phyloP scores from a whole-genome alignment of 1,140 invertebrate genomes.

The Brachionus rubens region DNA sequence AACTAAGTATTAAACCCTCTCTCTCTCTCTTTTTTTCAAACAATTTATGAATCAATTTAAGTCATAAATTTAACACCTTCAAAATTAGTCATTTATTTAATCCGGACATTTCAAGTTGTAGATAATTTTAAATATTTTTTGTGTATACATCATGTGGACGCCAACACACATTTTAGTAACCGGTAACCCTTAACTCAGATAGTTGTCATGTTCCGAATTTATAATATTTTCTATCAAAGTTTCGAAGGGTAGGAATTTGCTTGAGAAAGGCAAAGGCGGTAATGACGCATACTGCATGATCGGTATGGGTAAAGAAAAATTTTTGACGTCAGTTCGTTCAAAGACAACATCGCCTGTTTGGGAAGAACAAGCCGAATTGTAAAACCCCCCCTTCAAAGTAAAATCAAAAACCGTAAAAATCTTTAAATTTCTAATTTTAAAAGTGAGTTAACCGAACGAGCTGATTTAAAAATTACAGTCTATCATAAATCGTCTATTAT shows the following conservation, averaged over 20 bases:
- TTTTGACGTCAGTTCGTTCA: conserved; percentile 33
- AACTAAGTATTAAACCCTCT: no score
- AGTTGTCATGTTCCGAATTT: neutral
- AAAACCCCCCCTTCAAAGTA: no score
- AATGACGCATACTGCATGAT: conserved; percentile 46
- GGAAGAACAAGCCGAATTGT: conserved; percentile 46
- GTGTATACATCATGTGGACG: conserved; percentile 16
- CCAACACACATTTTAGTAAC: conserved; percentile 45
- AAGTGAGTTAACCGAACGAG: neutral
- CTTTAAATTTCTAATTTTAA: neutral
- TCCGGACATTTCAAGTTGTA: neutral
- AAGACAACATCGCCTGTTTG: conserved; percentile 23
- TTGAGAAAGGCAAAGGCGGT: conserved; percentile 42
- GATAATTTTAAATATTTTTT: neutral
- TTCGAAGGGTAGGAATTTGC: neutral
- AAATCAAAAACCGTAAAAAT: neutral
- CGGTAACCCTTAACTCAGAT: neutral
- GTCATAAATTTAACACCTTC: no score
- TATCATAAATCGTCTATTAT: conserved; percentile 46
- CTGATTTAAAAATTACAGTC: conserved; percentile 37
- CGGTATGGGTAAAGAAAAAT: conserved; percentile 46
- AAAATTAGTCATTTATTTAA: neutral
- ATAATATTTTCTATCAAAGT: neutral
- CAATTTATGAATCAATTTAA: no score
- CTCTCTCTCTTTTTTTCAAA: no score